These are phyloP conservation scores for Galeopsomyia nigrocyanea DNA, from an alignment of 2,888 invertebrate species.

Conservation along the genomic window DNA sequence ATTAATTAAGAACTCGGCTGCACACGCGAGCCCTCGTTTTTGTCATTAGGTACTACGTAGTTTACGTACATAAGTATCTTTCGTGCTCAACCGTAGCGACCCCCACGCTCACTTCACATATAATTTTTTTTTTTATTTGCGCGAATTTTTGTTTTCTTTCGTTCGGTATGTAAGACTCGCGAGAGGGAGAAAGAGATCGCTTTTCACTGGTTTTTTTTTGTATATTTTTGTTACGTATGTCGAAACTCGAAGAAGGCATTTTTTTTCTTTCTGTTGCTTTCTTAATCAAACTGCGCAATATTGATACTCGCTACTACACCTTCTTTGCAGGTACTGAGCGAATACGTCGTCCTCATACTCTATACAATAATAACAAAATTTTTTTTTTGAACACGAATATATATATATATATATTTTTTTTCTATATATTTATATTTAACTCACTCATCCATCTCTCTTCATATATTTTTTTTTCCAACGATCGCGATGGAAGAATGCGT, in stretches of 20 bases:
- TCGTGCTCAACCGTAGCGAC: constrained; percentile 33
- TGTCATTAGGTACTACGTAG: constrained; percentile 48
- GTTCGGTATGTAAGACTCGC: constrained; percentile 31
- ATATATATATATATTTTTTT: constrained; percentile 43
- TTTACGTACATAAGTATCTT: constrained; percentile 49
- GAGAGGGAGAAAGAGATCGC: constrained; percentile 45
- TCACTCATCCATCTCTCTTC: constrained; percentile 39
- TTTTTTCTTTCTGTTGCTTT: constrained; percentile 8
- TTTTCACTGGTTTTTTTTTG: constrained; percentile 28
- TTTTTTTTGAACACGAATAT: constrained; percentile 62
- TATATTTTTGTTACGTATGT: constrained; percentile 34
- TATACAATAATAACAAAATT: constrained; percentile 65
- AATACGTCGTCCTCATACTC: constrained; percentile 56
- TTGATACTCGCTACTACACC: constrained; percentile 52
- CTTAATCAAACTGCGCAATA: constrained; percentile 53
- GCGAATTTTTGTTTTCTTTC: constrained; percentile 27
- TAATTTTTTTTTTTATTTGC: background rate
- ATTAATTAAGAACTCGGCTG: constrained; percentile 53
- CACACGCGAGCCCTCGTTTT: constrained; percentile 39
- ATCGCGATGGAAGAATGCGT: constrained; percentile 56
- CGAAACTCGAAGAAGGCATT: constrained; percentile 51
- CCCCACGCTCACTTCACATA: constrained; percentile 1
- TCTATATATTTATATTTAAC: constrained; percentile 41
- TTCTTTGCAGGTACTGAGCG: constrained; percentile 56
- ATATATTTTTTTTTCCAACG: constrained; percentile 49